These are phyloP conservation scores for Ictalurus furcatus DNA, from an alignment of 2,113 vertebrate species.

Conservation along the genomic window DNA sequence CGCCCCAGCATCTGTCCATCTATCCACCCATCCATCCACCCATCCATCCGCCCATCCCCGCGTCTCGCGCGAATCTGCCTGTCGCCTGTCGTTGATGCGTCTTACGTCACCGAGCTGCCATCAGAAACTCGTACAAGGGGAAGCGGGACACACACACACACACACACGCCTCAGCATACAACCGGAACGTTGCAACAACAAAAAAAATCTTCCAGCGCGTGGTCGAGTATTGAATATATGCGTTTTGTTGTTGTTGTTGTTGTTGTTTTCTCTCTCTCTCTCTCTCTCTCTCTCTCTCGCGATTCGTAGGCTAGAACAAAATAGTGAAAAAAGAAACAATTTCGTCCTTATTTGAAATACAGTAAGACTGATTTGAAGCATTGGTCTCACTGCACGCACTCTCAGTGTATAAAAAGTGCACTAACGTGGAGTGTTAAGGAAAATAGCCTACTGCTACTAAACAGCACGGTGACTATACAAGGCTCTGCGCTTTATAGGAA, in stretches of 20 bases:
- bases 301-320: neutral
- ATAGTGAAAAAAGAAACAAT: neutral
- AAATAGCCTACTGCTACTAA: neutral
- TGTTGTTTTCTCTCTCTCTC: neutral
- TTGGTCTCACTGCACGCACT: neutral
- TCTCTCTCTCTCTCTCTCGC: neutral
- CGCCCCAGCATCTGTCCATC: constrained; percentile 74
- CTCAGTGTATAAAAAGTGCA: neutral
- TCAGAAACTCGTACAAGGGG: constrained; percentile 59
- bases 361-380: neutral
- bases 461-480: neutral
- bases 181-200: neutral
- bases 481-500: neutral
- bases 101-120: constrained; percentile 72
- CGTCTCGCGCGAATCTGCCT: constrained; percentile 55
- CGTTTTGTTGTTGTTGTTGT: neutral
- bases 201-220: neutral
- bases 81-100: constrained; percentile 67
- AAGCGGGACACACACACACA: constrained; percentile 53
- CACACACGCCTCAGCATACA: neutral
- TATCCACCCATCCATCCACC: constrained; percentile 55
- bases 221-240: too few relatives aligned
- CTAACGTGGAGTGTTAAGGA: neutral
- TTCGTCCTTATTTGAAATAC: neutral
- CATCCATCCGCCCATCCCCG: constrained; percentile 62